A percentile compares a stretch with the other conserved stretches of the same genome.
Conservation (phyloP, 2,113 vertebrate species). For the Chiloscyllium plagiosum region DNA sequence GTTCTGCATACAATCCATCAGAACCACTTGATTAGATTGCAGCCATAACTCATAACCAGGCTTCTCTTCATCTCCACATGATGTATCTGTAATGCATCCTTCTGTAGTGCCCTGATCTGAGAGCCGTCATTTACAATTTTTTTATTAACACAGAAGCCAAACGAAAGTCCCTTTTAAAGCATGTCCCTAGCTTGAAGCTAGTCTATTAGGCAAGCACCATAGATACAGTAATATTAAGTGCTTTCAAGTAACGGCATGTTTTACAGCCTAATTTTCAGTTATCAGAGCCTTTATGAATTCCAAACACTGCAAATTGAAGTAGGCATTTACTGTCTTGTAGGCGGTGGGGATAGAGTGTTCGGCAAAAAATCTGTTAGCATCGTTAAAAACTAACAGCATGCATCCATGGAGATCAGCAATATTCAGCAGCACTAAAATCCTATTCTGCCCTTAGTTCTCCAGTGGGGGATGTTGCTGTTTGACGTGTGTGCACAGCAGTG, state of each 20-base stretch:
- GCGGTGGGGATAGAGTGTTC: not conserved
- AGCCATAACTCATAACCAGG: not conserved
- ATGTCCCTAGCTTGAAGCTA: not conserved
- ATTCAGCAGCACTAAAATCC: slow-evolving; percentile 1
- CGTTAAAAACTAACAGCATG: not conserved
- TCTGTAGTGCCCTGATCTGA: not conserved
- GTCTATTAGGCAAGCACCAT: not conserved
- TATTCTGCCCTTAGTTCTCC: slow-evolving; percentile 21
- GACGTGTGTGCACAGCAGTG: slow-evolving; percentile 17
- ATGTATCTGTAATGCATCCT: not conserved
- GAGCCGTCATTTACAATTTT: not conserved
- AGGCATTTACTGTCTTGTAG: slow-evolving; percentile 33
- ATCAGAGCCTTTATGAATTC: slow-evolving; percentile 20
- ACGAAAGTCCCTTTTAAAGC: too few relatives aligned
- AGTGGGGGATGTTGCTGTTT: not conserved
- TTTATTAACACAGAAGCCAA: not conserved
- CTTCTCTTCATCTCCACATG: not conserved
- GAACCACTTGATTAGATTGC: slow-evolving; percentile 1
- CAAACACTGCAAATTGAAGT: not conserved
- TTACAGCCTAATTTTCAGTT: slow-evolving; percentile 15
- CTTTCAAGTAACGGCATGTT: slow-evolving; percentile 1
- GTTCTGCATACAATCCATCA: not conserved
- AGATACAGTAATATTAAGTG: not conserved
- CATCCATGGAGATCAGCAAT: slow-evolving; percentile 29
- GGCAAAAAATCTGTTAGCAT: slow-evolving; percentile 28